Evolutionary conservation across 2,797 vertebrate genomes (phyloP).

Genomic region (Periophthalmus magnuspinnatus): DNA sequence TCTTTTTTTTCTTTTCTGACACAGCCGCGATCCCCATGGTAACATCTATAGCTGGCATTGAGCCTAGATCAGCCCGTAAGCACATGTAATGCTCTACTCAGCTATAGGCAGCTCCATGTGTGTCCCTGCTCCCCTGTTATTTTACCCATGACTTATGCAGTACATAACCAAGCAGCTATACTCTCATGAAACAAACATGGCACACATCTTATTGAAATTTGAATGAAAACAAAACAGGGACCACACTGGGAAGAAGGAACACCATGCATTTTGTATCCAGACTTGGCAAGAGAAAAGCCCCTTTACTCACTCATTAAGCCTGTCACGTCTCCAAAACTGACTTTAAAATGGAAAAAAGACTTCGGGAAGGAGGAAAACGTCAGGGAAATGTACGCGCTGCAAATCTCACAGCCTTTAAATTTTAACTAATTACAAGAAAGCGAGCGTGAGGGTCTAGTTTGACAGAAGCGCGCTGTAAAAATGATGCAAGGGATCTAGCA

Average conservation of each 20-base stretch:
- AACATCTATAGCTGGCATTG: slow-evolving; percentile 12
- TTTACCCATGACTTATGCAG: slow-evolving; percentile 19
- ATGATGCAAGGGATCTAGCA: background rate
- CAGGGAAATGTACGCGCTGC: background rate
- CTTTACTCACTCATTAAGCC: slow-evolving; percentile 24
- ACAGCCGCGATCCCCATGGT: slow-evolving; percentile 2
- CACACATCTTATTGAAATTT: slow-evolving; percentile 36
- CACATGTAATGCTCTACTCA: slow-evolving; percentile 13
- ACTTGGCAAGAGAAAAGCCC: slow-evolving; percentile 38
- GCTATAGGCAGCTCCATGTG: background rate
- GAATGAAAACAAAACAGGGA: slow-evolving; percentile 47
- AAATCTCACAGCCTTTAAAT: slow-evolving; percentile 13
- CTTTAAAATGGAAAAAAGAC: slow-evolving; percentile 27
- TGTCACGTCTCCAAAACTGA: slow-evolving; percentile 30
- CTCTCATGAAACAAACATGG: slow-evolving; percentile 33
- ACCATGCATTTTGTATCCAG: slow-evolving; percentile 43
- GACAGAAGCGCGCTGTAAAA: background rate
- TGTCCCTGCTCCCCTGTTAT: slow-evolving; percentile 3
- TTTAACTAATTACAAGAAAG: slow-evolving; percentile 14
- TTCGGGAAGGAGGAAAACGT: slow-evolving; percentile 14
- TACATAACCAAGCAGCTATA: slow-evolving; percentile 25
- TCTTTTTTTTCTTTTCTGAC: background rate
- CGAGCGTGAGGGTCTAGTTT: background rate
- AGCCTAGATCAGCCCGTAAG: slow-evolving; percentile 4
- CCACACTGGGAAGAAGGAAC: slow-evolving; percentile 36